Evolutionary conservation across 23 tunicate species (phyloP), one percentile per base, ranked within the genome.

Genomic region (Styela clava): DNA sequence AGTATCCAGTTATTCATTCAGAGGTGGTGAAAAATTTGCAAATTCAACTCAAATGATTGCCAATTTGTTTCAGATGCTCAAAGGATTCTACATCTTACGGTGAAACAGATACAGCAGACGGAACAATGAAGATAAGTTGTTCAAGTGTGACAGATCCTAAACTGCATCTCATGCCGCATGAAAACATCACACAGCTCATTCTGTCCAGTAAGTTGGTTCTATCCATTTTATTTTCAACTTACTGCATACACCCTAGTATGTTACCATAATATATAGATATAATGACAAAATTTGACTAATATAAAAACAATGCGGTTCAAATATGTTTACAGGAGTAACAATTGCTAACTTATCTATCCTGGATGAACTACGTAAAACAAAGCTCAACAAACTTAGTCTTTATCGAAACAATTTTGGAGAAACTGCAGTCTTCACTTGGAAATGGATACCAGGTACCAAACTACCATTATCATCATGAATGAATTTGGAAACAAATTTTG

Each of bases 401-500:
- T 44, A 44, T 44, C 9, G 56, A 44, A 44, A 44, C 56, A 44
- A 44, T 44, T 44, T 44, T 44, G 56, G 56, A 7, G 12, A 44
- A 44, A 5, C 7, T 44, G 56, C 56, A 44, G 56, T 16, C 16
- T 71, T 71, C 29, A 35, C 27, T 16, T 71, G 77, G 77, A 20
- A 26, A 71, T 71, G 77, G 77, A 30, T 71, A 19, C 77, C 77
- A 71, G 77, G 77, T 71, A 71, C 16, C 32, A 71, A 65, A 56
- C 18, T 56, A 56, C 20, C 20, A 18, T 56, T 18, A 56, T 56
- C 63, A 56, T 56, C 20, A 56, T 61, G 64, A 19, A n/a, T n/a
- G n/a, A n/a, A n/a, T n/a, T n/a, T n/a, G n/a, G n/a, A n/a, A n/a
- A n/a, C n/a, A n/a, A n/a, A n/a, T n/a, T n/a, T n/a, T n/a, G n/a